Conservation (phyloP, 1,140 invertebrate species). For the Drosophila malerkotliana region DNA sequence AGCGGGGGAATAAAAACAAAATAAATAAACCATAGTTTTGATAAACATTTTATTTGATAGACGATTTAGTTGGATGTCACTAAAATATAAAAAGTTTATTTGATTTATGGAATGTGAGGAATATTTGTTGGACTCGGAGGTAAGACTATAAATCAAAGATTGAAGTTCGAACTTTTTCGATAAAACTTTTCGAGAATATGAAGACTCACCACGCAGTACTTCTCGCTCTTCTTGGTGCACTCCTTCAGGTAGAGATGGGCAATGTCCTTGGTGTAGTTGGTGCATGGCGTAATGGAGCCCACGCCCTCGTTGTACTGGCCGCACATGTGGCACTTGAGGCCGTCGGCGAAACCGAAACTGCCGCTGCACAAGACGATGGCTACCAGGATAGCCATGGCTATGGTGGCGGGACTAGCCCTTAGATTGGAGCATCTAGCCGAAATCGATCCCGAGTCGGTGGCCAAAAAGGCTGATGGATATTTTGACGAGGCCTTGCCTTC, state of each 20-base stretch:
- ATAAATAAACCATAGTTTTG: not conserved
- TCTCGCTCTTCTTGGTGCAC: constrained; percentile 86
- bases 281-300: constrained; percentile 91
- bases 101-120: not conserved
- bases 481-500: constrained; percentile 29
- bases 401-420: constrained; percentile 37
- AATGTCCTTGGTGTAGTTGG: constrained; percentile 88
- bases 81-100: not conserved
- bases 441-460: constrained; percentile 29
- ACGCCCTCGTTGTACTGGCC: constrained; percentile 92
- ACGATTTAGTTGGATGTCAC: not conserved
- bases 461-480: constrained; percentile 15
- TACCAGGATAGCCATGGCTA: constrained; percentile 38
- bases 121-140: not conserved
- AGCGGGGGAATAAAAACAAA: not conserved
- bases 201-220: constrained; percentile 89
- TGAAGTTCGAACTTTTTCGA: not conserved
- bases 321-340: constrained; percentile 90
- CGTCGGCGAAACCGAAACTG: constrained; percentile 72
- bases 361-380: constrained; percentile 61
- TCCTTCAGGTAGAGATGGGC: constrained; percentile 87
- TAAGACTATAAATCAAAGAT: not conserved
- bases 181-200: not conserved
- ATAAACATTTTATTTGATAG: not conserved
- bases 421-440: constrained; percentile 21